Evolutionary conservation across 2,888 invertebrate species (phyloP).

Genomic region (Capitulum mitella): DNA sequence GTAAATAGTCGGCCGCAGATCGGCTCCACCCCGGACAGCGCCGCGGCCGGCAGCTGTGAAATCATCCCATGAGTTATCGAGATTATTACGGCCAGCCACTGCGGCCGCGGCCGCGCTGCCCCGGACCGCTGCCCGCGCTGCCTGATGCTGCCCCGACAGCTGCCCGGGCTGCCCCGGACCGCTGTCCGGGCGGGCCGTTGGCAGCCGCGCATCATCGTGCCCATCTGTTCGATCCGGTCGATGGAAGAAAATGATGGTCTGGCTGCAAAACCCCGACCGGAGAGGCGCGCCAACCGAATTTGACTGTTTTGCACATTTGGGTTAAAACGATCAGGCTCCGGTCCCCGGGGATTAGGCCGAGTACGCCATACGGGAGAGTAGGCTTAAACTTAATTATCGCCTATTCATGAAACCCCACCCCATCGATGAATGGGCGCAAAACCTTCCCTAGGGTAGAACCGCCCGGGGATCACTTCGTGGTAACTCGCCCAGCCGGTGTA

Average conservation of each 20-base stretch:
- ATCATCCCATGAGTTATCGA: background rate
- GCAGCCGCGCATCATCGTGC: background rate
- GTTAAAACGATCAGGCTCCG: background rate
- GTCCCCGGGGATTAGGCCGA: background rate
- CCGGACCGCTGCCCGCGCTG: too few species aligned
- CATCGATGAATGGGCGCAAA: background rate
- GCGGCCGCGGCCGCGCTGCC: too few species aligned
- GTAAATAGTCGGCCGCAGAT: too few species aligned
- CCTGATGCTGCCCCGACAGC: too few species aligned
- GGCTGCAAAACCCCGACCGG: background rate
- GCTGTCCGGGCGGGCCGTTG: too few species aligned
- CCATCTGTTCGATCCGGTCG: background rate
- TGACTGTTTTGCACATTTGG: constrained; percentile 19
- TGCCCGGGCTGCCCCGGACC: too few species aligned
- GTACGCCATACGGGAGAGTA: constrained; percentile 5
- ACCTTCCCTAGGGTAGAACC: background rate
- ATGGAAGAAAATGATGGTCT: background rate
- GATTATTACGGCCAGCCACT: background rate
- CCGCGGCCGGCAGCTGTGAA: background rate
- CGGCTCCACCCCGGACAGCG: background rate
- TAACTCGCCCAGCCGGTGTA: background rate
- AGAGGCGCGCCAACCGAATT: background rate
- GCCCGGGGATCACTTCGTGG: background rate
- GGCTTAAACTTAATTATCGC: constrained; percentile 23
- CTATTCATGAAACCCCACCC: background rate